Base-by-base conservation (phyloP, 2,113 vertebrate species). In the Brevimyrus niger region DNA sequence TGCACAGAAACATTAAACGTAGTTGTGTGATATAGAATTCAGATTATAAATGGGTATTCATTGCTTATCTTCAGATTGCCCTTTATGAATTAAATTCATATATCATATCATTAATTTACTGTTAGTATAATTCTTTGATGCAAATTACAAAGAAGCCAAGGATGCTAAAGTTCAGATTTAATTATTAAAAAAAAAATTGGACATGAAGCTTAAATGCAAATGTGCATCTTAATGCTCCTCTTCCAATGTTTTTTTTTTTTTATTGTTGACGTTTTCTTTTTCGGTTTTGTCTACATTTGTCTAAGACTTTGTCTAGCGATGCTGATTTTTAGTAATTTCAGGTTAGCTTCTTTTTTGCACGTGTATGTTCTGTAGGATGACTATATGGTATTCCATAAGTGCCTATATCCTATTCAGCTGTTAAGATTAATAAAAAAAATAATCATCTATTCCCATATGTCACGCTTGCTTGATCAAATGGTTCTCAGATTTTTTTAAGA, bases 401-500 rank as follows among this genome's bases (percentile, higher is more conserved):
- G n/a, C 31, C 44, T 82, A 1, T 82, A 1, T 93, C 91, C 93
- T 92, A 23, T 10, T 11, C 9, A 23, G 3, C 42, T 3, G n/a
- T 9, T 31, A 13, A 5, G 58, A 6, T 58, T n/a, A n/a, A n/a
- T n/a, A n/a, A n/a, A n/a, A n/a, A n/a, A n/a, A n/a, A n/a, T n/a
- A n/a, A n/a, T n/a, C n/a, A 91, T 92, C 31, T 88, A 85, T 91
- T n/a, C 90, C 90, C 88, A 94, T 92, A 0, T 91, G 93, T 91
- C 93, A 92, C 92, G 93, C 89, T 1, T 91, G 80, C 76, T 4
- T 91, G 11, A 87, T 53, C 91, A 89, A 91, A 92, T 93, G 61
- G 93, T 93, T 92, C 55, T 8, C 93, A 83, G 94, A 93, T 93
- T 88, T 47, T 47, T 44, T 92, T 91, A 94, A 92, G 87, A 94